Percentiles rank a stretch among this genome's conserved stretches.
phyloP scores from a whole-genome alignment of 2,888 invertebrate genomes.

The Caenorhabditis sp. region DNA sequence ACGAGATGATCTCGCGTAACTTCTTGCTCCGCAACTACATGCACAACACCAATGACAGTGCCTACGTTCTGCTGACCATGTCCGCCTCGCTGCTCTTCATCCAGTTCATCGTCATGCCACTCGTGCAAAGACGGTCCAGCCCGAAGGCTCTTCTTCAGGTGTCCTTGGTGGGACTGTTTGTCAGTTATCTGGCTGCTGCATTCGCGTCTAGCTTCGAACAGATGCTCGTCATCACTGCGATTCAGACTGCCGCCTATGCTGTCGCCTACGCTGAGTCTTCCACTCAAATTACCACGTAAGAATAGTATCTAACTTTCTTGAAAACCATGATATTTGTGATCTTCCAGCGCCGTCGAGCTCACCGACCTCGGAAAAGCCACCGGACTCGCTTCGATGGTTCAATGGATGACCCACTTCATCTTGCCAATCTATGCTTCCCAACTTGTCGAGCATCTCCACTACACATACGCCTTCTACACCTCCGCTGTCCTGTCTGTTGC shows the following conservation, averaged over 20 bases:
- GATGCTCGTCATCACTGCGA: slow-evolving; percentile 79
- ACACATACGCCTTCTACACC: slow-evolving; percentile 83
- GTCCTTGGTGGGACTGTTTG: slow-evolving; percentile 72
- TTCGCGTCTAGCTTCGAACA: slow-evolving; percentile 79
- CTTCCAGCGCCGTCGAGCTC: slow-evolving; percentile 79
- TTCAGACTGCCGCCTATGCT: slow-evolving; percentile 82
- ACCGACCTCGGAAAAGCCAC: slow-evolving; percentile 82
- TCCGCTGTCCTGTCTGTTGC: slow-evolving; percentile 73
- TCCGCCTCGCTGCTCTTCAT: slow-evolving; percentile 78
- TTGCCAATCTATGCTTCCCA: slow-evolving; percentile 82
- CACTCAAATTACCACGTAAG: slow-evolving; percentile 81
- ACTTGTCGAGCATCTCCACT: slow-evolving; percentile 79
- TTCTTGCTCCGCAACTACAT: slow-evolving; percentile 82
- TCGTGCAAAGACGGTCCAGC: slow-evolving; percentile 75
- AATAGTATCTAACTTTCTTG: neutral
- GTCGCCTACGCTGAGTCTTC: slow-evolving; percentile 82
- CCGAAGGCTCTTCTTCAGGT: slow-evolving; percentile 69
- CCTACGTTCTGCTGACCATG: slow-evolving; percentile 81
- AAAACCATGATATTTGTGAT: neutral
- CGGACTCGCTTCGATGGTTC: slow-evolving; percentile 81
- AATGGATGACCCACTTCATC: slow-evolving; percentile 82
- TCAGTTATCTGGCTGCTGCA: slow-evolving; percentile 76
- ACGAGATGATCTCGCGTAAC: slow-evolving; percentile 82
- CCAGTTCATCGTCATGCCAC: slow-evolving; percentile 81
- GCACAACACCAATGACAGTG: slow-evolving; percentile 80